Conservation (phyloP, 2,888 invertebrate species). For the Drosophila infuscata region DNA sequence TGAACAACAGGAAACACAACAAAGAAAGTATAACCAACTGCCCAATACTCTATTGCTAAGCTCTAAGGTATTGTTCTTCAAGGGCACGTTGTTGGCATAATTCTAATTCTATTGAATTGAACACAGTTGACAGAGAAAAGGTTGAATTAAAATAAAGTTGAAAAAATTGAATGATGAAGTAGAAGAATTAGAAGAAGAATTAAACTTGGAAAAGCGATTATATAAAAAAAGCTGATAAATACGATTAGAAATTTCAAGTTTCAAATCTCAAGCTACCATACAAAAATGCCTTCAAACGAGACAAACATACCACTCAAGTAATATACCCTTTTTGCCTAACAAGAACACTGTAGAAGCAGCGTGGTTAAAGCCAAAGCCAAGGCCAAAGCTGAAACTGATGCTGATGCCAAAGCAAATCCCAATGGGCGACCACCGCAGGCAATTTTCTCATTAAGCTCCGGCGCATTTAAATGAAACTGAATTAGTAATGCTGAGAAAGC, state of each 20-base stretch:
- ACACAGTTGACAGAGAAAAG: no score
- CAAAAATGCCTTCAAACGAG: neutral
- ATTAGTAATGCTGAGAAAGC: conserved; percentile 73
- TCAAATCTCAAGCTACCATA: neutral
- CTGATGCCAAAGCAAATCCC: conserved; percentile 39
- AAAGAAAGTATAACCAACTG: neutral
- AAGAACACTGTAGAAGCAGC: neutral
- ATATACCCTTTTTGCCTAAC: neutral
- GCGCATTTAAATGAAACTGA: conserved; percentile 80
- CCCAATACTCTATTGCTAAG: neutral
- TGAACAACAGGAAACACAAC: conserved; percentile 8
- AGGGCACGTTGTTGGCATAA: no score
- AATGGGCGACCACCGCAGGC: conserved; percentile 68
- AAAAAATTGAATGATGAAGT: no score
- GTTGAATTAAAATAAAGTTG: no score
- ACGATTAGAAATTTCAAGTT: neutral
- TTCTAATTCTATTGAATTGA: no score
- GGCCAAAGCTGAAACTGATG: neutral
- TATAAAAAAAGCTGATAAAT: neutral
- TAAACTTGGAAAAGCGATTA: neutral
- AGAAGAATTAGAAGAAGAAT: neutral
- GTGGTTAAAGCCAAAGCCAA: conserved; percentile 2
- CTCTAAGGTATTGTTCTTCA: no score
- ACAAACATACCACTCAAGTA: neutral
- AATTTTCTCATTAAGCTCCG: conserved; percentile 78